Percentiles rank a stretch among this genome's conserved stretches.
Evolutionary conservation across 1,140 invertebrate genomes (phyloP).

Genomic region (Nasonia vitripennis): DNA sequence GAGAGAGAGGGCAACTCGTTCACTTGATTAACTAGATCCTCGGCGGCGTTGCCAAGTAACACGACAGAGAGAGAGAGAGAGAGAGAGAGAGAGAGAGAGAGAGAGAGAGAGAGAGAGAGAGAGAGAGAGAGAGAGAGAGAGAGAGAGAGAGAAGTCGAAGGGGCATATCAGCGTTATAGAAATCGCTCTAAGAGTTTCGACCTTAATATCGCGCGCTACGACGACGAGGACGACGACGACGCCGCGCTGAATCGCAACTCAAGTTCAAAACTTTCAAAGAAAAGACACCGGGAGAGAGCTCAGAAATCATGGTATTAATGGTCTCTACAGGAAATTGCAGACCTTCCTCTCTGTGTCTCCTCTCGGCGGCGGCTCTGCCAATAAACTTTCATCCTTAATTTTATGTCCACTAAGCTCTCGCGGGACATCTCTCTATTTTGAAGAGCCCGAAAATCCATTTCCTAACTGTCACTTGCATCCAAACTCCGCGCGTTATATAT

Average conservation of each 20-base stretch:
- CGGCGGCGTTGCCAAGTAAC: constrained; percentile 11
- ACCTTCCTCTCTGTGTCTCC: background rate
- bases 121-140: background rate
- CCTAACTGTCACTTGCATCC: too few species aligned
- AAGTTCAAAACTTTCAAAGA: constrained; percentile 32
- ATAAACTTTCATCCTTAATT: background rate
- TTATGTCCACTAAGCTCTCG: too few species aligned
- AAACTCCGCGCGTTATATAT: too few species aligned
- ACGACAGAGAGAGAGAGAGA: background rate
- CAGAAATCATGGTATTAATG: constrained; percentile 9
- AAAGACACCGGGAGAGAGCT: background rate
- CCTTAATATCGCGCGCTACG: constrained; percentile 15
- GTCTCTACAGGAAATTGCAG: background rate
- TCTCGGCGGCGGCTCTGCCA: background rate
- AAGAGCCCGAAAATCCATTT: too few species aligned
- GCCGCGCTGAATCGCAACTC: background rate
- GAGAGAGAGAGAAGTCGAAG: background rate
- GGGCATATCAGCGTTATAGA: constrained; percentile 36
- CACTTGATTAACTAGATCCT: constrained; percentile 13
- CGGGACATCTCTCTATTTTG: too few species aligned
- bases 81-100: background rate
- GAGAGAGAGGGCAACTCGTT: background rate
- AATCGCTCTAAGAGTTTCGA: constrained; percentile 36
- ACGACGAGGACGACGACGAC: background rate
- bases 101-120: background rate